phyloP scores from a whole-genome alignment of 2,797 vertebrate genomes.

The Mormyrus proboscirostris region DNA sequence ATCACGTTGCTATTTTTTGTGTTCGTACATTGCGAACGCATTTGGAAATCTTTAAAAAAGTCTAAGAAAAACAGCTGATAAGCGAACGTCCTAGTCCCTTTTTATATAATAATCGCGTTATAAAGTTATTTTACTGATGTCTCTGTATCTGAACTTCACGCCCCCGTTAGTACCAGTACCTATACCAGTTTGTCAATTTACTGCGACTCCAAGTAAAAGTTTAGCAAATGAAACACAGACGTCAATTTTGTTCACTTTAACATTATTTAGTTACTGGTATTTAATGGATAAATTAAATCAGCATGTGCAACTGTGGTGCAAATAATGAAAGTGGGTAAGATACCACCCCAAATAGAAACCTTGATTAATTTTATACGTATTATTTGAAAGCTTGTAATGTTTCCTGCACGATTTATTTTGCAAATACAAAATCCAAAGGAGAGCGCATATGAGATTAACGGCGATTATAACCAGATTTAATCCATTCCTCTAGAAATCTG shows the following conservation, averaged over 20 bases:
- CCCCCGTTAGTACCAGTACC: not conserved
- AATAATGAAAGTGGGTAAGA: not conserved
- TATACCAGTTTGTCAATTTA: not conserved
- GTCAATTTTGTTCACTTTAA: not conserved
- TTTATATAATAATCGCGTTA: not conserved
- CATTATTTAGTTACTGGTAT: not conserved
- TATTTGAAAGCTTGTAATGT: slow-evolving; percentile 29
- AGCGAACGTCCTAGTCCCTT: not conserved
- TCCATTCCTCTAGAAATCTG: slow-evolving; percentile 45
- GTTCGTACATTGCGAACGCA: not conserved
- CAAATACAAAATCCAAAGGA: slow-evolving; percentile 43
- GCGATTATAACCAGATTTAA: slow-evolving; percentile 54
- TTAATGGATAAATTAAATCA: not conserved
- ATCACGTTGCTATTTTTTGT: not conserved
- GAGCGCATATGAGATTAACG: slow-evolving; percentile 60
- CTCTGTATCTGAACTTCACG: not conserved
- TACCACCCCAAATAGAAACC: not conserved
- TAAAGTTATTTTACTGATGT: not conserved
- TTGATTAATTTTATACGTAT: slow-evolving; percentile 21
- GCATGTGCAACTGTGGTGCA: not conserved
- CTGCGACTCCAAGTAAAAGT: not conserved
- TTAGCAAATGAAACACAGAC: not conserved
- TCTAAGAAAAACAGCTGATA: not conserved
- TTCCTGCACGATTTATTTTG: slow-evolving; percentile 47
- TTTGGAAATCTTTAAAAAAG: not conserved